Evolutionary conservation across 2,888 invertebrate species (phyloP).

Genomic region (Acronicta aceris): DNA sequence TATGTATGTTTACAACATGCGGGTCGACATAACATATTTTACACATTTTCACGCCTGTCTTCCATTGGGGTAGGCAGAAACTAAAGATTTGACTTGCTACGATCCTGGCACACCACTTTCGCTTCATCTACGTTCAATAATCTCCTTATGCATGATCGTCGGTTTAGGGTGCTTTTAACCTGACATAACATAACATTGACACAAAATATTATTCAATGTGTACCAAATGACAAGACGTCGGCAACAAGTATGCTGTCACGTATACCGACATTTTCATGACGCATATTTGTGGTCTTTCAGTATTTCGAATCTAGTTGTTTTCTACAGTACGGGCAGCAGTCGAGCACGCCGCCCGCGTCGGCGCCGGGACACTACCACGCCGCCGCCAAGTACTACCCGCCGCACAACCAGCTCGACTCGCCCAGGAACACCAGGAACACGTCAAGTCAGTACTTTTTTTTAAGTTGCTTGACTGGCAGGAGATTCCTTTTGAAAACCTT

Average conservation of each 20-base stretch:
- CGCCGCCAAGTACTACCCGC: slow-evolving; percentile 88
- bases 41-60: too few relatives aligned
- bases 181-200: too few relatives aligned
- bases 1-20: too few relatives aligned
- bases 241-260: slow-evolving; percentile 18
- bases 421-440: slow-evolving; percentile 81
- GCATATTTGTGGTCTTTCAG: slow-evolving; percentile 40
- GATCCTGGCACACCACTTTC: too few relatives aligned
- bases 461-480: too few relatives aligned
- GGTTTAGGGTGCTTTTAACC: too few relatives aligned
- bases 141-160: too few relatives aligned
- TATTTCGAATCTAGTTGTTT: slow-evolving; percentile 46
- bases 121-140: too few relatives aligned
- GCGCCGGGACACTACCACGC: slow-evolving; percentile 83
- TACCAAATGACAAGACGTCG: neutral
- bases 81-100: too few relatives aligned
- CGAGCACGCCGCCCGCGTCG: slow-evolving; percentile 90
- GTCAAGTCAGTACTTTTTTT: slow-evolving; percentile 68
- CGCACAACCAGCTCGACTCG: slow-evolving; percentile 90
- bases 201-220: neutral
- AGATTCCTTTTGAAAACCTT: too few relatives aligned
- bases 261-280: slow-evolving; percentile 28
- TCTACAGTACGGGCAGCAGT: slow-evolving; percentile 88
- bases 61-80: too few relatives aligned
- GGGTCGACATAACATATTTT: too few relatives aligned